Base-by-base conservation (phyloP, 2,797 vertebrate genomes). In the Salmo trutta region DNA sequence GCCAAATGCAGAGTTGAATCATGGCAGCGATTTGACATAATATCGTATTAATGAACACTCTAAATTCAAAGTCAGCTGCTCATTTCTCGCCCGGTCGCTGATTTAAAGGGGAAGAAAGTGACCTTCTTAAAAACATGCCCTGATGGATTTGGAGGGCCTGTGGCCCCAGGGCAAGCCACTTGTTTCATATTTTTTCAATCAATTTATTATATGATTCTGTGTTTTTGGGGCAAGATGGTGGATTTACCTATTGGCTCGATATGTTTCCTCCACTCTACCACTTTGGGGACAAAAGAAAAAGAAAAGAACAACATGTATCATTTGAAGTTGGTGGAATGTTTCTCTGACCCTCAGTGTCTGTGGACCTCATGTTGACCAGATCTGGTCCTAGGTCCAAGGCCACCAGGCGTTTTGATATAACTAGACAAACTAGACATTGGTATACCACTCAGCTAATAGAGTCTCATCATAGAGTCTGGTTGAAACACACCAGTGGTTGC, bases 31-130 rank as follows among this genome's bases (percentile, higher is more conserved):
- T 94, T 93, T 94, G 93, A 94, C 92, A 94, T 96, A 94, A 96
- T 96, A 95, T 95, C 93, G 94, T 96, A 96, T 96, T 96, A 96
- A 96, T 96, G 95, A 96, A 96, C 95, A 95, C 95, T 96, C 96
- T 96, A 96, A 96, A 96, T 96, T 96, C 96, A 96, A 96, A 95
- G 95, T 95, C 95, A 95, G 95, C 94, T 95, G 94, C 93, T 96
- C 93, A 94, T 95, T 95, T 94, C 94, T 94, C 90, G 92, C 91
- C 88, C 77, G 93, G 94, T 94, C 93, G 95, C 92, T 87, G 92
- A 93, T 85, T 88, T 92, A 89, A 83, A 86, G 85, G 86, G 83
- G 85, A 77, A 86, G 81, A 85, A 90, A 90, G 88, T 92, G 91
- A 90, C 85, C 90, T 89, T 82, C 81, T 88, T 85, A 75, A 80